Base-by-base conservation (phyloP, 64 coral and sea anemone genomes). In the Anthopleura sola region DNA sequence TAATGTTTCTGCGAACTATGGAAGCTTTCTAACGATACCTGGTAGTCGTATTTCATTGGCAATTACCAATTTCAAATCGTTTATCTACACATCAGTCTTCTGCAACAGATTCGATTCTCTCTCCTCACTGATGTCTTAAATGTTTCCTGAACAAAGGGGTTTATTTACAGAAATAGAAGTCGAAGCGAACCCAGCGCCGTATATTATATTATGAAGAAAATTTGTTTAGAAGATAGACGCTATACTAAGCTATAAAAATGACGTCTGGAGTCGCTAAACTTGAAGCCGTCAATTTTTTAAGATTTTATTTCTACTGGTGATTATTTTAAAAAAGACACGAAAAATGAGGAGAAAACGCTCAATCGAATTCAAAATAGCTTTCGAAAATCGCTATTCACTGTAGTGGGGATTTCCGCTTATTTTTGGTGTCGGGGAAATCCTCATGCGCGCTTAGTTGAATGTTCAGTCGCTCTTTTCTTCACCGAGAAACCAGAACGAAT, bases 331-430 rank as follows among this genome's bases (percentile, higher is more conserved):
- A 62, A 62, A n/a, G 23, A 8, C 58, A 62, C 5, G 24, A 11
- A 15, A 26, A 62, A 53, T 53, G 16, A 53, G 13, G 50, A 53
- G 50, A 62, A n/a, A 15, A 56, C 55, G 20, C 55, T 21, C 6
- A n/a, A n/a, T 62, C 58, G 16, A 28, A 62, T 62, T 62, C 21
- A 62, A 62, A n/a, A n/a, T 23, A 62, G 58, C 58, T 62, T 62
- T 62, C 6, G 16, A 62, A n/a, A 62, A n/a, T 26, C 58, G n/a
- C 58, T 62, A 26, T 62, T 26, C 58, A 62, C 6, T 62, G 58
- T 62, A 62, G 58, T 62, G 58, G 58, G 58, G 58, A 62, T 62
- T 62, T 62, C 58, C 58, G 58, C 58, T 62, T 62, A 62, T 62
- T 62, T 62, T 62, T 62, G 5, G 5, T 15, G 5, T 62, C 5